A percentile compares a stretch with the other conserved stretches of the same genome.
phyloP scores from a whole-genome alignment of 2,113 vertebrate genomes.

The Morone chrysops region DNA sequence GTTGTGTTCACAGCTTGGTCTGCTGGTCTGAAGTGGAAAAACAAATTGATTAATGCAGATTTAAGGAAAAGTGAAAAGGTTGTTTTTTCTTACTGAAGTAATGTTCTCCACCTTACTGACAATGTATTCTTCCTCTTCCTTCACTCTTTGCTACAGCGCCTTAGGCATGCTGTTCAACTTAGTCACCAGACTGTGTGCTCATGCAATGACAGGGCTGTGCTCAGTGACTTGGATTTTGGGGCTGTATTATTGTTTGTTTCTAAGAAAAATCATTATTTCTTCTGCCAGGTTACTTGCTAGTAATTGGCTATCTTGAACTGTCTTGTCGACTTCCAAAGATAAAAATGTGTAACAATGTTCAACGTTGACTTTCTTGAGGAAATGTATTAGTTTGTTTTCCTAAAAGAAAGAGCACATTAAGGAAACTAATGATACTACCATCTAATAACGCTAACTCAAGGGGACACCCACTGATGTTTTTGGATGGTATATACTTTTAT shows the following conservation, averaged over 20 bases:
- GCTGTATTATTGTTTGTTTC: not conserved
- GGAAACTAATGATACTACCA: slow-evolving; percentile 1
- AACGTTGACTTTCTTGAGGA: not conserved
- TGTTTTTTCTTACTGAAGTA: not conserved
- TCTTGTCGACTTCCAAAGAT: not conserved
- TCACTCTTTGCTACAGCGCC: not conserved
- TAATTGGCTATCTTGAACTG: not conserved
- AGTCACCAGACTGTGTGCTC: no score
- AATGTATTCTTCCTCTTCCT: not conserved
- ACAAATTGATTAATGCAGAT: not conserved
- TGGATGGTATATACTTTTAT: slow-evolving; percentile 27
- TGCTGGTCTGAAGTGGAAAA: slow-evolving; percentile 5
- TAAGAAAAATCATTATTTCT: not conserved
- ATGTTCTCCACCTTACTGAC: not conserved
- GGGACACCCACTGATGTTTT: slow-evolving; percentile 5
- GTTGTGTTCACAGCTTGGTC: not conserved
- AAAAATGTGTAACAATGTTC: not conserved
- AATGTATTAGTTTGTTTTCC: not conserved
- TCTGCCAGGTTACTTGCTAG: not conserved
- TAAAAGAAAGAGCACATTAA: not conserved
- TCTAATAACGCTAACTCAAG: slow-evolving; percentile 13
- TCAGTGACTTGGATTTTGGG: not conserved
- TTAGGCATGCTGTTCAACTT: not conserved
- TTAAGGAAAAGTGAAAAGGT: not conserved
- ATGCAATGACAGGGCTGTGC: not conserved